These are phyloP conservation scores for Tetrao urogallus DNA, from an alignment of 2,113 vertebrate species.

Conservation along the genomic window DNA sequence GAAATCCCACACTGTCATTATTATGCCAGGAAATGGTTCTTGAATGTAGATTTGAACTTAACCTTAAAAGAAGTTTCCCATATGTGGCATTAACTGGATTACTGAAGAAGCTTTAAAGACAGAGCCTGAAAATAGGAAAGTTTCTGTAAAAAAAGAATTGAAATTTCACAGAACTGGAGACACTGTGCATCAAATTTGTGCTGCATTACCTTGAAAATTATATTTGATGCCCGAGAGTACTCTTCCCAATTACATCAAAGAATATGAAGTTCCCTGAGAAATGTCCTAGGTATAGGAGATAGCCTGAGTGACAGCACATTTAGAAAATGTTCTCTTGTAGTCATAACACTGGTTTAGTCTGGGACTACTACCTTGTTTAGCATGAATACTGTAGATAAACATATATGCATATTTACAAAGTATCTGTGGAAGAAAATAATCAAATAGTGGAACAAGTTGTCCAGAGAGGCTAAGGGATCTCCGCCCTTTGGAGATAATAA, in stretches of 20 bases:
- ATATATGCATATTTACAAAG: not conserved
- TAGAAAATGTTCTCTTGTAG: not conserved
- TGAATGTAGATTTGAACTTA: not conserved
- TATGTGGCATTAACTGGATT: not conserved
- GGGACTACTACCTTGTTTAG: not conserved
- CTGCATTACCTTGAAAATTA: not conserved
- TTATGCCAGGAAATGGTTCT: constrained; percentile 1
- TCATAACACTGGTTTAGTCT: not conserved
- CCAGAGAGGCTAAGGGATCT: not conserved
- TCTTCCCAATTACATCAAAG: constrained; percentile 23
- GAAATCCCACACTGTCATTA: constrained; percentile 24
- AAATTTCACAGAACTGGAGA: not conserved
- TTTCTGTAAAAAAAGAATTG: not conserved
- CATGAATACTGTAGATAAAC: not conserved
- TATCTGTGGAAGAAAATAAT: not conserved
- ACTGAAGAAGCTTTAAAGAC: not conserved
- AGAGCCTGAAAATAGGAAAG: not conserved
- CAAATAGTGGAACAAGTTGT: not conserved
- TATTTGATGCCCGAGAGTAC: not conserved
- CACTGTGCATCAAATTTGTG: not conserved
- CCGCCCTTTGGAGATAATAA: not conserved
- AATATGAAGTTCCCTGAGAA: not conserved
- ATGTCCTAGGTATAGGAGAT: not conserved
- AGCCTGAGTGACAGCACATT: not conserved
- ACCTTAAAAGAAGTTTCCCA: constrained; percentile 1